Base-by-base conservation (phyloP, 2,888 invertebrate species). In the Cosmia trapezina region DNA sequence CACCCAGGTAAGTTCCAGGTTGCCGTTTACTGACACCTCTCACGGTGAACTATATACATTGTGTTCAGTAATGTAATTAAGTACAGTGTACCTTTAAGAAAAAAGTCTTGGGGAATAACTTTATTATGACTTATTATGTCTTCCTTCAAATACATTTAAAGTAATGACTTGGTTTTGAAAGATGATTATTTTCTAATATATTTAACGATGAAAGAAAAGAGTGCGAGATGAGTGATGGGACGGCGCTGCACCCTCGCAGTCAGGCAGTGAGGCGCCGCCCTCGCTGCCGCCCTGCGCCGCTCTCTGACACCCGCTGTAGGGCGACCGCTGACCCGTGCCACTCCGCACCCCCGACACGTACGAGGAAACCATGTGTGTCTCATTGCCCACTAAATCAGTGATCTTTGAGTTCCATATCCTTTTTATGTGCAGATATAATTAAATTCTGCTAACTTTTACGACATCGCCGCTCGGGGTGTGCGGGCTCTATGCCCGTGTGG, bases 281-380 rank as follows among this genome's bases (percentile, higher is more conserved):
- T 79, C 82, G 76, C 83, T 73, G 69, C 67, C 74, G 78, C 87
- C 89, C 88, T 83, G 88, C 81, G 87, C 75, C 86, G 88, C 85
- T 86, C 87, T 89, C 89, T 90, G 91, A 90, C 90, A 87, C 87
- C 86, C 87, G 88, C 89, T 89, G 91, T 92, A 92, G 91, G 91
- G 92, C 90, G 91, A 91, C 90, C 92, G 87, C 92, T 94, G 94
- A 94, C 92, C 94, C 93, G 88, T 91, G 89, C 88, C 88, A 85
- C 87, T 89, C 84, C 86, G 87, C 91, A 91, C 93, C 93, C 91
- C 88, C 89, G 88, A 87, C 83, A 86, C 84, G 81, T 79, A 84
- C 83, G 84, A 85, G 81, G 76, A 86, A 85, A 83, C 81, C 87
- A 85, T 87, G 89, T 89, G 88, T 89, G 82, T 88, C 88, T 83